Evolutionary conservation across 2,888 invertebrate species (phyloP).

Genomic region (Dromius quadrimaculatus): DNA sequence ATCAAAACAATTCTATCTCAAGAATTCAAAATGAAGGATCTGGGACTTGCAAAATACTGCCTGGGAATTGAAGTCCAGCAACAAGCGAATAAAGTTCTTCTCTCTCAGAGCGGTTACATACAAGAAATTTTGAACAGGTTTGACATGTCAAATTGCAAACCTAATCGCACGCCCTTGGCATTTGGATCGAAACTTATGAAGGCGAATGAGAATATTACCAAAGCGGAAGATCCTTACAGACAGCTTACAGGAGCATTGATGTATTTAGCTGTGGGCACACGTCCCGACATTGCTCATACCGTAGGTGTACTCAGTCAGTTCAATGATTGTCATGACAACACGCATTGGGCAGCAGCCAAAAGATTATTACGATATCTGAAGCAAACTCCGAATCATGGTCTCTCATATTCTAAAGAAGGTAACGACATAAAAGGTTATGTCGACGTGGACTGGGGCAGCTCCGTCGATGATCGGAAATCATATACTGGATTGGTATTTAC

Average conservation of each 20-base stretch:
- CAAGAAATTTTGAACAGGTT: constrained; percentile 34
- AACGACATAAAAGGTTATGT: not conserved
- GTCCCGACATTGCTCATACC: constrained; percentile 34
- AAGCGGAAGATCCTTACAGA: constrained; percentile 27
- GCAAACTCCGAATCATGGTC: not conserved
- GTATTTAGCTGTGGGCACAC: constrained; percentile 39
- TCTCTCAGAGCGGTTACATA: constrained; percentile 53
- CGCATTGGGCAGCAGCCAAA: constrained; percentile 31
- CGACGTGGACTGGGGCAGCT: constrained; percentile 17
- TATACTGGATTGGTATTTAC: constrained; percentile 5
- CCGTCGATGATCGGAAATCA: constrained; percentile 1
- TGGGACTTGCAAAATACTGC: constrained; percentile 49
- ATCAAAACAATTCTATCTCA: not conserved
- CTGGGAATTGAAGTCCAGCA: constrained; percentile 39
- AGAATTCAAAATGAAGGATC: constrained; percentile 50
- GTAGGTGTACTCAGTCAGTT: constrained; percentile 17
- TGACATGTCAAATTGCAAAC: constrained; percentile 45
- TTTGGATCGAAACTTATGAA: constrained; percentile 15
- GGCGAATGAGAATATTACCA: not conserved
- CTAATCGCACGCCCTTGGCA: constrained; percentile 31
- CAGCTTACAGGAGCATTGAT: constrained; percentile 18
- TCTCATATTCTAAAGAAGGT: not conserved
- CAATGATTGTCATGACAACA: constrained; percentile 1
- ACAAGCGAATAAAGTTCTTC: constrained; percentile 34
- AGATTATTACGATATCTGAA: constrained; percentile 18